Evolutionary conservation across 2,113 vertebrate species (phyloP).

Genomic region (Epinephelus cyanopodus): DNA sequence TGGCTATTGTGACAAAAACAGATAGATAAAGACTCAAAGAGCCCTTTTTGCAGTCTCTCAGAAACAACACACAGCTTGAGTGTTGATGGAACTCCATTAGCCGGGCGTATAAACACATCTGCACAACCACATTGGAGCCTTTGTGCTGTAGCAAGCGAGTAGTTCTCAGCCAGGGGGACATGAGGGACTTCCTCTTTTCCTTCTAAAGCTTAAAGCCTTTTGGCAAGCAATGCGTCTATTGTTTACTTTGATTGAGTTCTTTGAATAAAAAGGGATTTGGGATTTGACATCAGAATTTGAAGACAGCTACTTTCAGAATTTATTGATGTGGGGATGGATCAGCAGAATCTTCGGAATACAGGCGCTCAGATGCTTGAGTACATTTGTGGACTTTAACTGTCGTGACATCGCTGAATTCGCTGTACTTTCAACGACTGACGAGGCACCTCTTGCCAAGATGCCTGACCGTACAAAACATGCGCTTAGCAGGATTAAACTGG

Average conservation of each 20-base stretch:
- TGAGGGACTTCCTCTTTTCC: slow-evolving; percentile 62
- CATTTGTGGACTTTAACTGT: slow-evolving; percentile 26
- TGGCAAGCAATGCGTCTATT: slow-evolving; percentile 67
- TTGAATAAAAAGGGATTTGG: slow-evolving; percentile 67
- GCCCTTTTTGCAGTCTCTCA: slow-evolving; percentile 45
- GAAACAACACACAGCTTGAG: slow-evolving; percentile 63
- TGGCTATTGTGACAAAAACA: slow-evolving; percentile 64
- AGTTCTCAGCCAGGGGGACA: slow-evolving; percentile 63
- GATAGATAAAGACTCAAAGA: slow-evolving; percentile 64
- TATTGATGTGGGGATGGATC: slow-evolving; percentile 51
- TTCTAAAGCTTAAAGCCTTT: slow-evolving; percentile 70
- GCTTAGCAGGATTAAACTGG: slow-evolving; percentile 12
- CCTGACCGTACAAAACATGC: not conserved
- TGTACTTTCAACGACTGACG: slow-evolving; percentile 6
- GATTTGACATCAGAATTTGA: slow-evolving; percentile 67
- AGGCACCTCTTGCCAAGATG: slow-evolving; percentile 8
- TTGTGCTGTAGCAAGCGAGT: slow-evolving; percentile 53
- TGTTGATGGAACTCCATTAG: slow-evolving; percentile 72
- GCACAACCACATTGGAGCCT: slow-evolving; percentile 58
- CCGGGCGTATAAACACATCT: slow-evolving; percentile 60
- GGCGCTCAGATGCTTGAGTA: not conserved
- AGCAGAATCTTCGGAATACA: slow-evolving; percentile 36
- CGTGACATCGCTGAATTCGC: not conserved
- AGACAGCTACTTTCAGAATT: slow-evolving; percentile 46
- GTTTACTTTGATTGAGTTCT: slow-evolving; percentile 78